Evolutionary conservation across 2,888 invertebrate species (phyloP), one percentile per base, ranked within the genome.

Genomic region (Drosophila neotestacea): DNA sequence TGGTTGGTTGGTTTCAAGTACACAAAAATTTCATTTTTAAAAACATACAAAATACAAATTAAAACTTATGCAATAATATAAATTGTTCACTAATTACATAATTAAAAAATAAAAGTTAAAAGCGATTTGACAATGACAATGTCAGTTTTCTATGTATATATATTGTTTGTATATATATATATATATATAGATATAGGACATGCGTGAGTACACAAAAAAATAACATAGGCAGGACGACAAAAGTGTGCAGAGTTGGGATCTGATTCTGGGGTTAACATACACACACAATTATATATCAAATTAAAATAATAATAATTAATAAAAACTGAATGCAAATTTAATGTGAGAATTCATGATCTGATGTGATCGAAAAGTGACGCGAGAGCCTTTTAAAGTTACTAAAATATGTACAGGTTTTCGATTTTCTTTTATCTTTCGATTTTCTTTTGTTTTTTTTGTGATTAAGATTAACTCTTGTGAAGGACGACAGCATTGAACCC

Each of bases 401-500:
- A 75, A 86, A 86, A 83, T 84, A 84, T 84, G 71, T 84, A 84
- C 84, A 84, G 87, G 78, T 86, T 82, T 22, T 22, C 22, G 22
- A 22, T 22, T 22, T 22, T 48, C 46, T 52, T 51, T 42, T 42
- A 28, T 13, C 6, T 79, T 68, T 50, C 13, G 7, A 16, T 16
- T 16, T 16, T 13, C 6, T 13, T 58, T 50, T 41, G 56, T 51
- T 38, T 13, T 13, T 51, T 58, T 54, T 61, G 58, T 65, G 64
- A 73, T 81, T 73, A 77, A 71, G 65, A 51, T 78, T 68, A 69
- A 73, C 61, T 69, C 77, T 81, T 77, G 79, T 85, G 68, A 72
- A 78, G 85, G 88, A 81, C 81, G 79, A 85, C 70, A 85, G 81
- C 86, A 67, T 79, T 88, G 76, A 82, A 82, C 88, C 82, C 82